Evolutionary conservation across 2,888 invertebrate species (phyloP).

Genomic region (Hoplodrina ambigua): DNA sequence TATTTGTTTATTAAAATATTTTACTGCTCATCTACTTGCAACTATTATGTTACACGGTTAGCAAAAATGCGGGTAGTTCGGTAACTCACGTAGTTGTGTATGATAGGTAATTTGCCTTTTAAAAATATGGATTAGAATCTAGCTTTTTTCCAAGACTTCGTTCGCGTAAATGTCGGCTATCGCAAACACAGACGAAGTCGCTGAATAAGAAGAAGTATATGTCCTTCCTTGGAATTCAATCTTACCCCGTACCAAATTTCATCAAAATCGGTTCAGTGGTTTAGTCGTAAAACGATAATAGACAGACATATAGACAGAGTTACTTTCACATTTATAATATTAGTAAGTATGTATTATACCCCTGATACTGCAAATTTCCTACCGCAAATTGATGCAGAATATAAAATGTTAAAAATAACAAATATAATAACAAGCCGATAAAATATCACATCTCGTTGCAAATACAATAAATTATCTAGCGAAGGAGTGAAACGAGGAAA

Average conservation of each 20-base stretch:
- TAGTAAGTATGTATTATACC: not conserved
- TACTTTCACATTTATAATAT: constrained; percentile 3
- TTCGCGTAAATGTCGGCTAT: too few relatives aligned
- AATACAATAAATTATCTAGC: constrained; percentile 74
- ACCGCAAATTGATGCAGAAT: constrained; percentile 18
- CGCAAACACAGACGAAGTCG: too few relatives aligned
- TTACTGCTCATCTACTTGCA: constrained; percentile 6
- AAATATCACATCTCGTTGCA: constrained; percentile 70
- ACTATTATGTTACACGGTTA: not conserved
- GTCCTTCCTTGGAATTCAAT: too few relatives aligned
- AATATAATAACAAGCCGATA: constrained; percentile 62
- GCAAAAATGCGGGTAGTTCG: not conserved
- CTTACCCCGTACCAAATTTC: too few relatives aligned
- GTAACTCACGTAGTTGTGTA: not conserved
- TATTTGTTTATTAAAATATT: constrained; percentile 14
- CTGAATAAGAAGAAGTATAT: too few relatives aligned
- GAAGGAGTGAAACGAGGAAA: constrained; percentile 71
- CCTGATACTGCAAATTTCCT: constrained; percentile 5
- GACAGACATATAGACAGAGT: too few relatives aligned
- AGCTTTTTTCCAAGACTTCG: too few relatives aligned
- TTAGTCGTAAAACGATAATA: too few relatives aligned
- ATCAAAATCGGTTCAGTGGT: too few relatives aligned
- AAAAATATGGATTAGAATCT: too few relatives aligned
- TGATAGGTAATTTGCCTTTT: not conserved
- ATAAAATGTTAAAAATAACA: constrained; percentile 45